Conservation (phyloP, 1,140 invertebrate species). For the Heliothis subflexa region DNA sequence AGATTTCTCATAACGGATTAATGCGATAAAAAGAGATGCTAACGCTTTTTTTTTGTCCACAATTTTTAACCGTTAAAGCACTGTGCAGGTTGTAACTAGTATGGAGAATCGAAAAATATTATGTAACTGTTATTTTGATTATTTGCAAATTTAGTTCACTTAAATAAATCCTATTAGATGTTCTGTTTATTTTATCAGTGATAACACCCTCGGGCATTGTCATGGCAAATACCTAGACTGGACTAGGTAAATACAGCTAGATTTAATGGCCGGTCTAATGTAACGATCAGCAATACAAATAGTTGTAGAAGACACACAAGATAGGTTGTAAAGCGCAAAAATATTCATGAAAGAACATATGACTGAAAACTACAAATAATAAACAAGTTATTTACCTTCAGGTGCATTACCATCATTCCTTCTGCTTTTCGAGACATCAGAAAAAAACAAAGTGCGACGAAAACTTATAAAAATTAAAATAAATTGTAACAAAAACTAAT, state of each 20-base stretch:
- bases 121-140: conserved; percentile 17
- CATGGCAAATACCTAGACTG: background rate
- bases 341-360: background rate
- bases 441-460: conserved; percentile 59
- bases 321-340: background rate
- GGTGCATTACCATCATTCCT: conserved; percentile 82
- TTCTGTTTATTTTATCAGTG: background rate
- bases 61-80: background rate
- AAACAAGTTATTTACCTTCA: conserved; percentile 69
- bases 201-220: background rate
- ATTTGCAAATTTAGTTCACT: background rate
- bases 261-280: too few species aligned
- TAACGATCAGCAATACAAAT: background rate
- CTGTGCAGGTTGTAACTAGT: conserved; percentile 35
- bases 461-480: conserved; percentile 62
- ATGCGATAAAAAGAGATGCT: background rate
- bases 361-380: conserved; percentile 4
- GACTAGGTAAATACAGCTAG: too few species aligned
- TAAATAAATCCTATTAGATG: background rate
- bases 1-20: background rate
- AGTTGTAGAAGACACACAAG: background rate
- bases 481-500: conserved; percentile 63
- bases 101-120: conserved; percentile 17
- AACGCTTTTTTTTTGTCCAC: conserved; percentile 29
- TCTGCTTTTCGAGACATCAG: conserved; percentile 77